Conservation (phyloP, 2,888 invertebrate species). For the Rapana venosa region DNA sequence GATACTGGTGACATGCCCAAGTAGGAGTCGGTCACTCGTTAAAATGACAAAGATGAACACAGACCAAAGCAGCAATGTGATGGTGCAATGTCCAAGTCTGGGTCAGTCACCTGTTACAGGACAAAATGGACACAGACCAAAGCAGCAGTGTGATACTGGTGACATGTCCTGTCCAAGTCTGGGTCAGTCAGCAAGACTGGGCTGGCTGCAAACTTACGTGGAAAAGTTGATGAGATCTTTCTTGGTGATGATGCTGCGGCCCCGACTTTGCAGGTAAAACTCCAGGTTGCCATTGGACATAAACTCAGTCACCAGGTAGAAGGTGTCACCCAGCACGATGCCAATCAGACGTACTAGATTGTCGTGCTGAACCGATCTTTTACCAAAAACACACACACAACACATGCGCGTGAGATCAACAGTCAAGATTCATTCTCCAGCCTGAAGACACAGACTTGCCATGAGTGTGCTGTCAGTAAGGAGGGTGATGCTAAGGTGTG, state of each 20-base stretch:
- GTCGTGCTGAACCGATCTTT: slow-evolving; percentile 93
- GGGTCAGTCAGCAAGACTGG: not conserved
- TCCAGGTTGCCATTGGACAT: slow-evolving; percentile 99
- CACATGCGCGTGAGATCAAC: too few relatives aligned
- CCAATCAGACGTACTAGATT: slow-evolving; percentile 97
- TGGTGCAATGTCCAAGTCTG: not conserved
- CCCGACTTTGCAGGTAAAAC: slow-evolving; percentile 97
- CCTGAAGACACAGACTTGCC: too few relatives aligned
- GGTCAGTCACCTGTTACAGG: too few relatives aligned
- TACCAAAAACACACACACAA: not conserved
- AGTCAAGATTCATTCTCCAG: too few relatives aligned
- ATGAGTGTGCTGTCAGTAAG: too few relatives aligned
- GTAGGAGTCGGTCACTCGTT: too few relatives aligned
- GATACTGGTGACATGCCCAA: too few relatives aligned
- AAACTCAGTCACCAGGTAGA: slow-evolving; percentile 74
- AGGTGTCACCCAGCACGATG: slow-evolving; percentile 86
- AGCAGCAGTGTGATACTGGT: not conserved
- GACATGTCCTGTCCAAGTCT: not conserved
- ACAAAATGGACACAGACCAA: not conserved
- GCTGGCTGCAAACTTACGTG: slow-evolving; percentile 82
- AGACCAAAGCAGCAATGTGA: not conserved
- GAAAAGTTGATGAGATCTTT: slow-evolving; percentile 98
- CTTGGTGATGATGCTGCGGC: slow-evolving; percentile 95
- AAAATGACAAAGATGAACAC: too few relatives aligned
- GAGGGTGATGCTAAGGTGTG: too few relatives aligned